Conservation (phyloP, 2,797 vertebrate genomes). For the Ammospiza maritima region DNA sequence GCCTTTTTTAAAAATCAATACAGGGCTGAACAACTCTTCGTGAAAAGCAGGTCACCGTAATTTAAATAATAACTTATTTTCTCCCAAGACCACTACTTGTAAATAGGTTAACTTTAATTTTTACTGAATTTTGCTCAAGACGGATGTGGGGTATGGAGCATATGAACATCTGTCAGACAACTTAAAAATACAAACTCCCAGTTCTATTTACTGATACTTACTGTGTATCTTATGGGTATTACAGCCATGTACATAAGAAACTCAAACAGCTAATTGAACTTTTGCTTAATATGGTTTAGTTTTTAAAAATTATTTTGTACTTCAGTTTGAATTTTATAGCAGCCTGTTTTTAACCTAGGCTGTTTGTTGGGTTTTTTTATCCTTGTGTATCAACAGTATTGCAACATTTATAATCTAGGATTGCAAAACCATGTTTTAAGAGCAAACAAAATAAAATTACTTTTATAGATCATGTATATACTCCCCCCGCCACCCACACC, state of each 20-base stretch:
- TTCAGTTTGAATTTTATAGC: neutral
- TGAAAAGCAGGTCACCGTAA: neutral
- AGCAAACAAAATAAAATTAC: conserved; percentile 26
- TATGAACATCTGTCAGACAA: neutral
- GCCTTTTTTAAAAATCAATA: neutral
- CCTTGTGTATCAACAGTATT: neutral
- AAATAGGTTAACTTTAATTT: neutral
- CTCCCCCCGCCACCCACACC: accelerated
- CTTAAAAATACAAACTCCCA: neutral
- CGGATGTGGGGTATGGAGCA: neutral
- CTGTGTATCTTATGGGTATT: neutral
- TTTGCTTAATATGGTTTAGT: neutral
- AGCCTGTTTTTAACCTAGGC: neutral
- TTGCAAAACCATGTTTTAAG: conserved; percentile 38
- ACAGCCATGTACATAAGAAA: neutral
- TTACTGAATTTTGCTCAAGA: neutral
- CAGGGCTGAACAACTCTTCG: neutral
- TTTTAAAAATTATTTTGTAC: neutral
- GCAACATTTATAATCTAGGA: neutral
- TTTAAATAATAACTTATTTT: neutral
- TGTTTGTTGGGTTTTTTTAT: neutral
- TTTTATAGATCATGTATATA: neutral
- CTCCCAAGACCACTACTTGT: neutral
- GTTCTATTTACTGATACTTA: neutral
- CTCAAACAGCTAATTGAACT: neutral